Evolutionary conservation across 2,113 vertebrate genomes (phyloP).

Genomic region (Oceanodroma tethys): DNA sequence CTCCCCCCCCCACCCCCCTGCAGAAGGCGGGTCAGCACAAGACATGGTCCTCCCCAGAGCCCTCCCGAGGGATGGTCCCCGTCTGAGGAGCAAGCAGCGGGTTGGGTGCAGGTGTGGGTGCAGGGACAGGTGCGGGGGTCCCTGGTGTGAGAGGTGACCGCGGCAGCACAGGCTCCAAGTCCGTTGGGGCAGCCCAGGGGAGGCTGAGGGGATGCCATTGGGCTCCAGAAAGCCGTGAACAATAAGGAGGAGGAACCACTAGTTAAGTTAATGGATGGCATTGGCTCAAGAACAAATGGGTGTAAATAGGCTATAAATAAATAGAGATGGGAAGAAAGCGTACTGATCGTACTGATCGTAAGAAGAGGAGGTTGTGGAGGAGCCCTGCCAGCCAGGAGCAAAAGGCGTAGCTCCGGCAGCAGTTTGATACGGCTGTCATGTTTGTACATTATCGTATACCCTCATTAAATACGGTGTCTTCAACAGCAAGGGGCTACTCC

Average conservation of each 20-base stretch:
- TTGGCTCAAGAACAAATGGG: not conserved
- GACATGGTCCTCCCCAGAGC: fast-evolving
- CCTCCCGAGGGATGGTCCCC: fast-evolving
- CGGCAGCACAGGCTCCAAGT: fast-evolving
- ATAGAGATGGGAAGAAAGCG: not conserved
- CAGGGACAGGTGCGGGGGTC: not conserved
- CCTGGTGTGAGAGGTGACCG: fast-evolving
- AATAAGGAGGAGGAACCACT: not conserved
- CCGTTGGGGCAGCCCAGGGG: not conserved
- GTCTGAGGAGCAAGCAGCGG: fast-evolving
- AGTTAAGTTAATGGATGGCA: not conserved
- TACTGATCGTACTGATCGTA: not conserved
- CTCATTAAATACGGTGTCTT: not conserved
- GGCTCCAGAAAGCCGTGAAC: not conserved
- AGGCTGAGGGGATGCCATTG: not conserved
- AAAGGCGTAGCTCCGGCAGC: not conserved
- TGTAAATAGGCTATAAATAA: not conserved
- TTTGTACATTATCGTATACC: fast-evolving
- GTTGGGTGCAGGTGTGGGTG: not conserved
- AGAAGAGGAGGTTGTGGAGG: not conserved
- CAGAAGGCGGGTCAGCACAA: fast-evolving
- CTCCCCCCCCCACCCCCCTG: fast-evolving
- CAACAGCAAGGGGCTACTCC: not conserved
- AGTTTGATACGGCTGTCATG: fast-evolving
- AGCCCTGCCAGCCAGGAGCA: not conserved